These are phyloP conservation scores for Chloropsis hardwickii DNA, from an alignment of 2,113 vertebrate genomes.

Conservation along the genomic window DNA sequence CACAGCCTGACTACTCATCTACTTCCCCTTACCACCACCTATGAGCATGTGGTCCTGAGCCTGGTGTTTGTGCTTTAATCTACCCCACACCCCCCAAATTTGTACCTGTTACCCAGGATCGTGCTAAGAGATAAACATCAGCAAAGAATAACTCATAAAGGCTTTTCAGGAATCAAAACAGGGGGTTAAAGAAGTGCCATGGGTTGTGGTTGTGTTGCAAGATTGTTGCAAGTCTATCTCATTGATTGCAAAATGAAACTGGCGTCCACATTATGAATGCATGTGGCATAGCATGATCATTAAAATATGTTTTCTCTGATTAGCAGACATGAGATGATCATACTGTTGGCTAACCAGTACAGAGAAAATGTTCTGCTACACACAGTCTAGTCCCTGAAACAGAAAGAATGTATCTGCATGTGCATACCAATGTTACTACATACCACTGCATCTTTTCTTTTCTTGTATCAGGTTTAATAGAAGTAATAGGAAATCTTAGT, in stretches of 20 bases:
- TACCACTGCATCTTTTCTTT: not conserved
- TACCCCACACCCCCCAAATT: rapidly evolving
- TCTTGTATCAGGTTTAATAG: not conserved
- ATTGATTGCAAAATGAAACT: not conserved
- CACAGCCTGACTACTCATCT: not conserved
- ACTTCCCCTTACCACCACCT: not conserved
- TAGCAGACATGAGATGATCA: not conserved
- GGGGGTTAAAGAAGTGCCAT: rapidly evolving
- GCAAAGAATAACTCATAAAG: not conserved
- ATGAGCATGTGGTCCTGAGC: rapidly evolving
- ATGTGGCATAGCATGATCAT: not conserved
- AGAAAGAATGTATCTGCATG: not conserved
- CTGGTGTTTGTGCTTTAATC: not conserved
- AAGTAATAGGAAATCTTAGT: not conserved
- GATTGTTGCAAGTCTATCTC: not conserved
- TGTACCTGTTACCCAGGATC: not conserved
- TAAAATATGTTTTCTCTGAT: not conserved
- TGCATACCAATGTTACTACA: not conserved
- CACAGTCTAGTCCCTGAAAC: not conserved
- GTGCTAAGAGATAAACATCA: not conserved
- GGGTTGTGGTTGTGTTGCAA: not conserved
- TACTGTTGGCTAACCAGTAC: not conserved
- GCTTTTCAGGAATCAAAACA: not conserved
- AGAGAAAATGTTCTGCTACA: not conserved
- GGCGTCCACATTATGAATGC: not conserved